Evolutionary conservation across 2,888 invertebrate genomes (phyloP).

Genomic region (Nymphalis polychloros): DNA sequence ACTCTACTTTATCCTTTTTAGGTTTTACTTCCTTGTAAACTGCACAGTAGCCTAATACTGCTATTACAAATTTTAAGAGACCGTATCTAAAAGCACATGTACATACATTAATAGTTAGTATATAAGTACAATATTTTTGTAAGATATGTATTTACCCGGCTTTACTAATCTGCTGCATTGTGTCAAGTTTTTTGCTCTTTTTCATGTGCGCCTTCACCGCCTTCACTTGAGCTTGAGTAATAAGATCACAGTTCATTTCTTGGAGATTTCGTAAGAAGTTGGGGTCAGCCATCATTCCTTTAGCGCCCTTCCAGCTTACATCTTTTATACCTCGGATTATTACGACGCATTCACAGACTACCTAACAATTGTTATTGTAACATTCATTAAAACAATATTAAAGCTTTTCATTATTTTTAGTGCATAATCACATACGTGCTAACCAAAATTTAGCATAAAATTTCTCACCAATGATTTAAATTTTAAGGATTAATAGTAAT

Average conservation of each 20-base stretch:
- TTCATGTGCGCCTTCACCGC: conserved; percentile 88
- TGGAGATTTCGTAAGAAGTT: conserved; percentile 89
- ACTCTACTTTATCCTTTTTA: conserved; percentile 91
- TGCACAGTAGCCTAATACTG: conserved; percentile 94
- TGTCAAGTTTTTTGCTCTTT: conserved; percentile 86
- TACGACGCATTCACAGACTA: conserved; percentile 94
- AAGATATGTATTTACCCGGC: conserved; percentile 82
- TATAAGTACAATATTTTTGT: background rate
- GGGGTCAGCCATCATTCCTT: conserved; percentile 95
- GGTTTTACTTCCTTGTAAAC: conserved; percentile 93
- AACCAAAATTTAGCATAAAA: too few species aligned
- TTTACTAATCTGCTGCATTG: conserved; percentile 91
- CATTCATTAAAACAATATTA: too few species aligned
- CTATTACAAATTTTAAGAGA: conserved; percentile 90
- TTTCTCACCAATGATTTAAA: too few species aligned
- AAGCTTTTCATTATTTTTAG: too few species aligned
- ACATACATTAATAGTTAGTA: background rate
- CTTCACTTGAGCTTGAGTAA: conserved; percentile 87
- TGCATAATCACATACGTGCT: too few species aligned
- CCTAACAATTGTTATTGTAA: conserved; percentile 48
- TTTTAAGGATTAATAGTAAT: too few species aligned
- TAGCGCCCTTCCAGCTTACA: conserved; percentile 94
- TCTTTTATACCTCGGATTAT: conserved; percentile 92
- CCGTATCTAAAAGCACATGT: conserved; percentile 78
- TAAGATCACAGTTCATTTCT: conserved; percentile 92